Evolutionary conservation across 2,888 invertebrate species (phyloP).

Genomic region (Prionchulus punctatus): DNA sequence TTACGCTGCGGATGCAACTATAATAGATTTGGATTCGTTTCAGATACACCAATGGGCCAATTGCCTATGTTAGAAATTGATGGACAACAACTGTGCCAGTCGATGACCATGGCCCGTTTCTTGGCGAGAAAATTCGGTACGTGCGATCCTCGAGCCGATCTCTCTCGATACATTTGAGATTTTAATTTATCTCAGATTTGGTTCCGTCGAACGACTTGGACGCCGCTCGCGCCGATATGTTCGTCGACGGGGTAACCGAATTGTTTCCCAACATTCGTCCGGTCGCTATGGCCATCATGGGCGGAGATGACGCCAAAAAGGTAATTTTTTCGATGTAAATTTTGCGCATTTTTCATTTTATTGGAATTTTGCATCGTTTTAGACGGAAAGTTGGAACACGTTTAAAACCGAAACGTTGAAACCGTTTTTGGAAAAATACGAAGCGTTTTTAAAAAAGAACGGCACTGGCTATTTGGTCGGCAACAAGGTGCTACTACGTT

Average conservation of each 20-base stretch:
- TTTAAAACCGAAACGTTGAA: not conserved
- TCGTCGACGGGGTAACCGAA: not conserved
- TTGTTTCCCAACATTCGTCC: not conserved
- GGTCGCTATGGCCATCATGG: not conserved
- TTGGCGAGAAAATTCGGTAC: not conserved
- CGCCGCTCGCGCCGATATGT: not conserved
- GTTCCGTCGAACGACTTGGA: not conserved
- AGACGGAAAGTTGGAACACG: not conserved
- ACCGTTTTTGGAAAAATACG: not conserved
- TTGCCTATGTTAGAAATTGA: not conserved
- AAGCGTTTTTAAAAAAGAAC: not conserved
- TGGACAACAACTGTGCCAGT: not conserved
- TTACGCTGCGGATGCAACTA: no score
- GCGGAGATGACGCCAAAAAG: not conserved
- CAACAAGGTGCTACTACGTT: no score
- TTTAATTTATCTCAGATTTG: no score
- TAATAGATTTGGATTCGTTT: not conserved
- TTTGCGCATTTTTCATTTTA: no score
- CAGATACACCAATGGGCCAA: constrained; percentile 1
- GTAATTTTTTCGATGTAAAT: not conserved
- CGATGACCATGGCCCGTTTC: not conserved
- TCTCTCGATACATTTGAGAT: no score
- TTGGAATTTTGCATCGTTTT: no score
- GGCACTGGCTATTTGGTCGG: no score
- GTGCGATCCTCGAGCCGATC: no score